Evolutionary conservation across 2,797 vertebrate species (phyloP), one percentile per base, ranked within the genome.

Genomic region (Aphelocoma californica): DNA sequence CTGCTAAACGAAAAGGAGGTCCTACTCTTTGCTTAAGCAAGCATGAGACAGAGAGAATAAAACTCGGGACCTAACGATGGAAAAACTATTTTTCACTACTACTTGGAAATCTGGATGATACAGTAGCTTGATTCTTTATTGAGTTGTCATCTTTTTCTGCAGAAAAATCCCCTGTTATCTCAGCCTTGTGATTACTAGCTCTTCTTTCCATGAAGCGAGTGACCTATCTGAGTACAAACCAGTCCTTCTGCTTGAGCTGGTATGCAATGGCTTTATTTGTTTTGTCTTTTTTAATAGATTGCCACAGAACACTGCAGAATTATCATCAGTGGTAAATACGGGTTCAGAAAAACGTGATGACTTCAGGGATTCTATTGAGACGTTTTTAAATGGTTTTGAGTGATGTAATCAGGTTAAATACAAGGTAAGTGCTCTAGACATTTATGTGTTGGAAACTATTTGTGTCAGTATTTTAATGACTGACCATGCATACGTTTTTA

Each of bases 321-420:
- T 91, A 53, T 65, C 88, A 18, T 67, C 4, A 0, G 69, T 38
- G 81, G 90, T 83, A 85, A 92, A 96, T 79, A 89, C 48, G 1
- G 29, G 62, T 84, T 94, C 86, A 57, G 92, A 85, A 87, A 82
- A 93, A 69, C 84, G 36, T 89, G 86, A 91, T 13, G 18, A 70
- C 90, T 75, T 88, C 72, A 73, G 57, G 86, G 77, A 94, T 90
- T 90, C 78, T 82, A 9, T 18, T 92, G 81, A 90, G 90, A 60
- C 3, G 1, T 64, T 95, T 96, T 96, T 95, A 72, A 93, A 93
- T 88, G 88, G 48, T 86, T 87, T 93, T 95, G 57, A 81, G 78
- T 95, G 94, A 96, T 94, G 94, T 65, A 94, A 95, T 81, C 57
- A 78, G 71, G 62, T 92, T 92, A 95, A 96, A 92, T 92, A 95